A percentile compares a stretch with the other conserved stretches of the same genome.
Conservation (phyloP, 2,113 vertebrate species). For the Oreochromis aureus region DNA sequence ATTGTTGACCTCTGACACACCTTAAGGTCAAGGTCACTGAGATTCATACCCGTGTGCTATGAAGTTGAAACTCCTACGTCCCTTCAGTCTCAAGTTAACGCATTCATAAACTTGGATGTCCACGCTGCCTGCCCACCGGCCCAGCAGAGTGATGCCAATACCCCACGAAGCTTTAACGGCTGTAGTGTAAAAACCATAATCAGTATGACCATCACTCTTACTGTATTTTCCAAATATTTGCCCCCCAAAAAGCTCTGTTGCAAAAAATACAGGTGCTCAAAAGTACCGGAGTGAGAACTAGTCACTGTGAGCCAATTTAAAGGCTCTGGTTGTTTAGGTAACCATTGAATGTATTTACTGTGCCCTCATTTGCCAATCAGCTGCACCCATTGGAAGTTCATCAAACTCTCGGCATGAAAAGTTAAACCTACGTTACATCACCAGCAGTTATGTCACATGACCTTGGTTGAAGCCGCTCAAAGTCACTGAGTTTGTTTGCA, state of each 20-base stretch:
- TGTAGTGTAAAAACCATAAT: background rate
- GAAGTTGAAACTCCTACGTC: background rate
- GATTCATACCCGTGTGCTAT: background rate
- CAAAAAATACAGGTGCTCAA: background rate
- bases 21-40: background rate
- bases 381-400: background rate
- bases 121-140: background rate
- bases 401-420: background rate
- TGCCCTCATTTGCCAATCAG: background rate
- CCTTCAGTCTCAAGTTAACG: background rate
- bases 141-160: background rate
- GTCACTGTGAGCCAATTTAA: background rate
- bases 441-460: background rate
- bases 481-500: background rate
- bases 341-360: background rate
- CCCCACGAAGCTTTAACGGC: background rate
- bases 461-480: background rate
- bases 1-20: background rate
- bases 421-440: accelerated
- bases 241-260: background rate
- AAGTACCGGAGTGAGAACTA: background rate
- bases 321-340: background rate
- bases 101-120: background rate
- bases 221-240: background rate
- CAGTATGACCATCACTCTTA: accelerated